Conservation (phyloP, 2,888 invertebrate species). For the Lordiphosa fenestrarum region DNA sequence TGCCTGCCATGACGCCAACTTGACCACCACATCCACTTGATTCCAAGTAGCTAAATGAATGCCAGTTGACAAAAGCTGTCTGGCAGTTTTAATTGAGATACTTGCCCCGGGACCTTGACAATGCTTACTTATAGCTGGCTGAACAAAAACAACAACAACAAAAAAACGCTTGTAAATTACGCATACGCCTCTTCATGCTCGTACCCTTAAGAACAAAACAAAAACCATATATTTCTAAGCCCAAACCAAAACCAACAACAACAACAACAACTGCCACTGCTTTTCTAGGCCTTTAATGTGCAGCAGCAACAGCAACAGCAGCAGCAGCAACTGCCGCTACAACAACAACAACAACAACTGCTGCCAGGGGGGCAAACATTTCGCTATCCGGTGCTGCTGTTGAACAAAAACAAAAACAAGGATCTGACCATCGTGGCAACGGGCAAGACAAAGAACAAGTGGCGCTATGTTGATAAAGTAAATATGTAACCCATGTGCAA, state of each 20-base stretch:
- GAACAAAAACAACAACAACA: conserved; percentile 12
- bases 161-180: conserved; percentile 55
- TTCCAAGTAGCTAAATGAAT: background rate
- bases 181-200: conserved; percentile 59
- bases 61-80: conserved; percentile 36
- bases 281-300: conserved; percentile 66
- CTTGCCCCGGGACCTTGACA: conserved; percentile 28
- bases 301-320: conserved; percentile 42
- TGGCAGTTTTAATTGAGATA: conserved; percentile 45
- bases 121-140: conserved; percentile 16
- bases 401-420: conserved; percentile 80
- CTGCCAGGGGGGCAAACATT: conserved; percentile 55
- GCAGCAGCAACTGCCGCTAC: no score
- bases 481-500: conserved; percentile 66
- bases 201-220: background rate
- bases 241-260: conserved; percentile 25
- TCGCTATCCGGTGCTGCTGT: conserved; percentile 80
- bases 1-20: conserved; percentile 36
- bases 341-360: conserved; percentile 40
- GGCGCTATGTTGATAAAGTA: conserved; percentile 80
- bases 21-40: conserved; percentile 15
- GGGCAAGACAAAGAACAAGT: conserved; percentile 79
- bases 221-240: conserved; percentile 19
- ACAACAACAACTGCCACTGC: conserved; percentile 46
- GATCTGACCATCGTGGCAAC: conserved; percentile 79